Percentiles rank a stretch among this genome's conserved stretches.
Conservation (phyloP, 2,113 vertebrate genomes). For the Melanocharis versteri region DNA sequence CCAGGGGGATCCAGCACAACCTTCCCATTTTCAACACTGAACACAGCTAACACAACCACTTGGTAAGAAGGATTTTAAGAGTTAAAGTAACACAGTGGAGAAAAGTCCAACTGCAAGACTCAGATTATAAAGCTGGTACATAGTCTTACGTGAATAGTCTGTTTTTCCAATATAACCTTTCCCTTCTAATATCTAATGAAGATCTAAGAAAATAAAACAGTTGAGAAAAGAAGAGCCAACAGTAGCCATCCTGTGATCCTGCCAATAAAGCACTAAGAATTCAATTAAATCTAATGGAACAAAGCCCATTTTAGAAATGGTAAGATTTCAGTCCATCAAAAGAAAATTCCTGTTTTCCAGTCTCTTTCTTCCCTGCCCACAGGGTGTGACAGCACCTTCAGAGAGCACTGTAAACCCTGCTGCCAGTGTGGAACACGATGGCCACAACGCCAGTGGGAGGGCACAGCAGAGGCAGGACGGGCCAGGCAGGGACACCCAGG, state of each 20-base stretch:
- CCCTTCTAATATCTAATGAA: too few relatives aligned
- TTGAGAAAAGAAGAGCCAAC: background rate
- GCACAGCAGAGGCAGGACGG: background rate
- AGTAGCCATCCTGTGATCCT: background rate
- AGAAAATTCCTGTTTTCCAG: background rate
- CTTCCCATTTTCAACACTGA: background rate
- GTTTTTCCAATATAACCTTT: constrained; percentile 13
- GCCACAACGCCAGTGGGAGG: background rate
- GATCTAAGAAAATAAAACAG: constrained; percentile 11
- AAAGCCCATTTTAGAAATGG: constrained; percentile 7
- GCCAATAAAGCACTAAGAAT: constrained; percentile 8
- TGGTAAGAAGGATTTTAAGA: background rate
- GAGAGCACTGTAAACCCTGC: background rate
- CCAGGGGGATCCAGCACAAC: background rate
- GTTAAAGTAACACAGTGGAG: background rate
- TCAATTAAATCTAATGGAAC: constrained; percentile 42
- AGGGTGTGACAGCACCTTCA: background rate
- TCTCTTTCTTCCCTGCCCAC: background rate
- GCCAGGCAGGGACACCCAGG: background rate
- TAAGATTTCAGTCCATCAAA: background rate
- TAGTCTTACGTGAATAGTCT: background rate
- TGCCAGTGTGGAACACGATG: rapidly evolving
- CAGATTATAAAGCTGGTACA: background rate
- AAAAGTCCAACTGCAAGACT: background rate
- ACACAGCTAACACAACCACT: background rate